These are phyloP conservation scores for Charanyca ferruginea DNA, from an alignment of 2,888 invertebrate genomes.

Conservation along the genomic window DNA sequence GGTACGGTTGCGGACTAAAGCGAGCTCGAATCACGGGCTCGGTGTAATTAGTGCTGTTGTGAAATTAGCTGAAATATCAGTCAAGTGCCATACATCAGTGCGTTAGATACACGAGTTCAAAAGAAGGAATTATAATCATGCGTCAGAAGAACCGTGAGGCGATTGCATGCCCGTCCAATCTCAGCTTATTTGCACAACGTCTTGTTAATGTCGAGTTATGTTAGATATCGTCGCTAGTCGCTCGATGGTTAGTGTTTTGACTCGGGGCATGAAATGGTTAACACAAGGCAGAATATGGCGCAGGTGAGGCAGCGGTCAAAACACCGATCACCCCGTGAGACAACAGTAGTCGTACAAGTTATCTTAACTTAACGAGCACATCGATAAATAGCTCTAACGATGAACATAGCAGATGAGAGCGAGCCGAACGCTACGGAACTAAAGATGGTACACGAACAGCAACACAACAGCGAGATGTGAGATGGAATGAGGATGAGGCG, in stretches of 20 bases:
- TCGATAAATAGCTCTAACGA: slow-evolving; percentile 76
- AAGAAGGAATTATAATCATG: slow-evolving; percentile 78
- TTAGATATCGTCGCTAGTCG: slow-evolving; percentile 62
- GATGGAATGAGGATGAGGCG: slow-evolving; percentile 68
- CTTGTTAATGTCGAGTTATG: slow-evolving; percentile 57
- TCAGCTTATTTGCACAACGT: slow-evolving; percentile 88
- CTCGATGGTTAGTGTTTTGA: slow-evolving; percentile 71
- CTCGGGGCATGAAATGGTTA: slow-evolving; percentile 42
- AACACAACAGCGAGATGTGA: slow-evolving; percentile 70
- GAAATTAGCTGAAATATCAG: slow-evolving; percentile 87
- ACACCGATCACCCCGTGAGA: slow-evolving; percentile 70
- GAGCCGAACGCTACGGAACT: slow-evolving; percentile 54
- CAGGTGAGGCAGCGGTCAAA: slow-evolving; percentile 65
- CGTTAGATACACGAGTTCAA: slow-evolving; percentile 61
- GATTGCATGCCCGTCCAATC: slow-evolving; percentile 87
- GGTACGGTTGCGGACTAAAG: slow-evolving; percentile 78
- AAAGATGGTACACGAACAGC: slow-evolving; percentile 61
- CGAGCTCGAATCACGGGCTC: slow-evolving; percentile 75
- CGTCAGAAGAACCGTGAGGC: slow-evolving; percentile 68
- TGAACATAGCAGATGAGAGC: slow-evolving; percentile 78
- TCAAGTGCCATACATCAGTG: slow-evolving; percentile 73
- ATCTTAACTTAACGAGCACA: slow-evolving; percentile 72
- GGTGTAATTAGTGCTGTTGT: slow-evolving; percentile 81
- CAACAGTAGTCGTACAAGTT: slow-evolving; percentile 43
- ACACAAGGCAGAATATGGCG: slow-evolving; percentile 26